These are phyloP conservation scores for Motacilla alba DNA, from an alignment of 2,113 vertebrate species.

Conservation along the genomic window DNA sequence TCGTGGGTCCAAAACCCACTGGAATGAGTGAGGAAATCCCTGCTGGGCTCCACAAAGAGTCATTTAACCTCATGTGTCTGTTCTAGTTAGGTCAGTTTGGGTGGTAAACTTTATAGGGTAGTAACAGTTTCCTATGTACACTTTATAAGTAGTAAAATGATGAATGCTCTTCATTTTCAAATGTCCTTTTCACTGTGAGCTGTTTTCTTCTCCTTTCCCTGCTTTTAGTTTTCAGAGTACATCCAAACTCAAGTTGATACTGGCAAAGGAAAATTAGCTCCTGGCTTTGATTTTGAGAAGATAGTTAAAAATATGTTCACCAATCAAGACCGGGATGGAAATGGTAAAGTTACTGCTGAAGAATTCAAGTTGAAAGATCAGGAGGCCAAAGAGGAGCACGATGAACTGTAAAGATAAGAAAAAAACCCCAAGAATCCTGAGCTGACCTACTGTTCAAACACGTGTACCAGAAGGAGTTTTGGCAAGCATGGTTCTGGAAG, in stretches of 20 bases:
- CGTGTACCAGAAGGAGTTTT: not conserved
- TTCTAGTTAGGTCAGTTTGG: not conserved
- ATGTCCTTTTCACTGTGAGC: not conserved
- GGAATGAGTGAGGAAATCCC: not conserved
- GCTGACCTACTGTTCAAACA: not conserved
- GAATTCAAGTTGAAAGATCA: constrained; percentile 97
- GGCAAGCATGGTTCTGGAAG: not conserved
- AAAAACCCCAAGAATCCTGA: not conserved
- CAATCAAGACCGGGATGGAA: constrained; percentile 93
- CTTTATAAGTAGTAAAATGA: not conserved
- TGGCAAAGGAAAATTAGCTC: constrained; percentile 92
- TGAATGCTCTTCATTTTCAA: not conserved
- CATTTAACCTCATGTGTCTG: not conserved
- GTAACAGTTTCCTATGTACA: accelerated
- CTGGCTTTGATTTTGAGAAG: constrained; percentile 87
- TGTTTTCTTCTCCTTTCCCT: not conserved
- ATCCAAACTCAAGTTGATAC: constrained; percentile 87
- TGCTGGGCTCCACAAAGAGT: not conserved
- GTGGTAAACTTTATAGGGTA: not conserved
- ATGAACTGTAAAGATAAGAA: constrained; percentile 83
- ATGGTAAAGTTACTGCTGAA: constrained; percentile 87
- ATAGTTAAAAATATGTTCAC: constrained; percentile 96
- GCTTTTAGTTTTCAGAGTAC: constrained; percentile 89
- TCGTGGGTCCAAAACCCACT: not conserved
- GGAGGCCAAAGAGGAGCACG: constrained; percentile 80